phyloP scores from a whole-genome alignment of 2,113 vertebrate species.

The Colossoma macropomum region DNA sequence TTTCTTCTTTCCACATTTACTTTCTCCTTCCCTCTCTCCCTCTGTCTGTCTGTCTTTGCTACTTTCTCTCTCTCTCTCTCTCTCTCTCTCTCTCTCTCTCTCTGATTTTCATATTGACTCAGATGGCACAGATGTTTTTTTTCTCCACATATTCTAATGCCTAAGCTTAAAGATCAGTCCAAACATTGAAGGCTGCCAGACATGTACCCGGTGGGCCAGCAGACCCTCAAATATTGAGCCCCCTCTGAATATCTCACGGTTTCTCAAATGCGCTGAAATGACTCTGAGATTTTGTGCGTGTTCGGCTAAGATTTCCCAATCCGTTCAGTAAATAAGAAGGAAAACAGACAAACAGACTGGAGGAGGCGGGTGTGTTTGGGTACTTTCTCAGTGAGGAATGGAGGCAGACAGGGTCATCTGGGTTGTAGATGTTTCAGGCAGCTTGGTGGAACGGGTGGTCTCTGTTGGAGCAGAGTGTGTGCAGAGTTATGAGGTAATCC shows the following conservation, averaged over 20 bases:
- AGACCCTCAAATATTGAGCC: conserved; percentile 49
- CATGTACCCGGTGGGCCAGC: not conserved
- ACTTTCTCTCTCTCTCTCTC: not conserved
- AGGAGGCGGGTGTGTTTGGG: not conserved
- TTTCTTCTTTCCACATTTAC: not conserved
- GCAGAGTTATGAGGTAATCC: conserved; percentile 23
- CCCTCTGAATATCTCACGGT: conserved; percentile 43
- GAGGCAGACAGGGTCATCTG: not conserved
- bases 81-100: too few species aligned
- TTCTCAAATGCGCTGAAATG: conserved; percentile 1
- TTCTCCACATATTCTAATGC: conserved; percentile 47
- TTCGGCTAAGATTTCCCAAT: conserved; percentile 24
- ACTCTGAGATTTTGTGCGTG: not conserved
- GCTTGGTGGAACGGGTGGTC: conserved; percentile 22
- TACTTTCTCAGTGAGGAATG: not conserved
- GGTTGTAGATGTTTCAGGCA: not conserved
- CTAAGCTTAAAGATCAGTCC: conserved; percentile 61
- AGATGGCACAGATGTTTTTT: conserved; percentile 48
- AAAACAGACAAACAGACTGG: conserved; percentile 9
- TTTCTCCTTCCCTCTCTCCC: not conserved
- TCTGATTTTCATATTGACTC: conserved; percentile 65
- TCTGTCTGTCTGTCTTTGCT: not conserved
- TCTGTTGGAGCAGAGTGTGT: conserved; percentile 1
- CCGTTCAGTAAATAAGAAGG: conserved; percentile 11
- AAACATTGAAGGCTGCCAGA: conserved; percentile 7